Evolutionary conservation across 2,113 vertebrate species (phyloP), one percentile per base, ranked within the genome.

Genomic region (Zapornia atra): DNA sequence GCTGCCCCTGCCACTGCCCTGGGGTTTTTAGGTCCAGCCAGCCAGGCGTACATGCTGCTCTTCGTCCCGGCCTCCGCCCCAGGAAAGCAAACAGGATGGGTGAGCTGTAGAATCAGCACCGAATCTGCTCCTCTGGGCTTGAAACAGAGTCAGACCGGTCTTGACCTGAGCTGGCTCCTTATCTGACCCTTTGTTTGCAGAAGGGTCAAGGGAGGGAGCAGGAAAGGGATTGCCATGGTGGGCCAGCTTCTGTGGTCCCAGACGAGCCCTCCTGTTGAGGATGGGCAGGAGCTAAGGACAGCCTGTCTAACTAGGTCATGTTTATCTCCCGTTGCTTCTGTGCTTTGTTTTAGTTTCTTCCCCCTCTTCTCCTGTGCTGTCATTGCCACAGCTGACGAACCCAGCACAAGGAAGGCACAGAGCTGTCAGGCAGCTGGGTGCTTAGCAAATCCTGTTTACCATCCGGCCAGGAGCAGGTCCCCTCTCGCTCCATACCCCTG

Each of bases 251-350:
- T 86, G 63, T 0, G 0, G 69, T 72, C 36, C 42, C n/a, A 51
- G 54, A 29, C 19, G 2, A 66, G 34, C 46, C 81, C 54, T 82
- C 44, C 33, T 1, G 17, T 29, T 10, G 31, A 66, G 40, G 59
- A 59, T 48, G 68, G 73, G 81, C 68, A 33, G 46, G 88, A 44
- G 36, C 82, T 44, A 40, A 56, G 82, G 65, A 87, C 65, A 38
- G 86, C 88, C 15, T 2, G 88, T 93, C 88, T 96, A 63, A 88
- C 54, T 96, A 96, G 95, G 83, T 96, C 96, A 16, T 42, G 80
- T 93, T 97, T 97, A 92, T 92, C 94, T 97, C 66, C 86, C 91
- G 96, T 86, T 93, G 63, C 93, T 93, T 93, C 81, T 91, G 93
- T 94, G 82, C 88, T 94, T 88, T 89, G 57, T 82, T 88, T 80